Base-by-base conservation (phyloP, 2,113 vertebrate species). In the Trichechus manatus region DNA sequence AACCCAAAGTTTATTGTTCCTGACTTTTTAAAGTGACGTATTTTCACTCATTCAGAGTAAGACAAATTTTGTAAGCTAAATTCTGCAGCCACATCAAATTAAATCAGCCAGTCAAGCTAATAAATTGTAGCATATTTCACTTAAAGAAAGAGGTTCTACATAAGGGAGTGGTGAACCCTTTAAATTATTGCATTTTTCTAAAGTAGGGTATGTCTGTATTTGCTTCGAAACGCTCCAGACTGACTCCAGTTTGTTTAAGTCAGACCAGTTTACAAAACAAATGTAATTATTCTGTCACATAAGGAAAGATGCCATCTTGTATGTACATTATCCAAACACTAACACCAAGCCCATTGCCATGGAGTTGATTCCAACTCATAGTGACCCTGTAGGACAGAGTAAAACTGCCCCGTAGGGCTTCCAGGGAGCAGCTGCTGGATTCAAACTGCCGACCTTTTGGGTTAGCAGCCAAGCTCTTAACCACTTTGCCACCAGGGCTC, bases 201-300 rank as follows among this genome's bases (percentile, higher is more conserved):
- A 74, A 63, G 22, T 82, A 33, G 23, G 7, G 9, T 66, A 36
- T 22, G 6, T 78, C 33, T 27, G 9, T 63, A 83, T 86, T 83
- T 56, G 20, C 90, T 90, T 87, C 25, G 90, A 33, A 80, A 56
- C 74, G 14, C 14, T 92, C 85, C 53, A 80, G 9, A 87, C 36
- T 66, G 68, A 56, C 6, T 47, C 61, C 63, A 9, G 88, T 94
- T 81, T 72, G 83, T 78, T 47, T 66, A 59, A 93, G 44, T 89
- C 50, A 50, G 0, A 87, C 50, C 83, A 1, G 78, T 89, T 87
- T 75, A 59, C 7, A 91, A 70, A 93, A 61, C 42, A 74, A 72
- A 92, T 89, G 27, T 47, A 88, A 88, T 64, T 92, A 44, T n/a
- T 82, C 89, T 81, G 25, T 90, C 39, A 42, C 20, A 50, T 80